phyloP scores from a whole-genome alignment of 2,113 vertebrate species.

The Halcyon senegalensis region DNA sequence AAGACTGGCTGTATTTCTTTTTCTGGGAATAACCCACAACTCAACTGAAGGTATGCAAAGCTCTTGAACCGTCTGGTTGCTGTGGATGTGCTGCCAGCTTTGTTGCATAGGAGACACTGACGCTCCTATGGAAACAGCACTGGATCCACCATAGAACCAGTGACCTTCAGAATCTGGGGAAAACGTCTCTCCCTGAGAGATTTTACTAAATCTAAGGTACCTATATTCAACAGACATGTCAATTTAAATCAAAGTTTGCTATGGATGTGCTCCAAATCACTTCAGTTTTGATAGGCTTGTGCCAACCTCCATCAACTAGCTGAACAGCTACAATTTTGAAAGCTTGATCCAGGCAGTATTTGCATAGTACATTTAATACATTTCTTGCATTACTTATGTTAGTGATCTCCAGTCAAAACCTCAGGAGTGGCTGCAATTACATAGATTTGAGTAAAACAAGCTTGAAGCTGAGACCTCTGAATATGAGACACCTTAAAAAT shows the following conservation, averaged over 20 bases:
- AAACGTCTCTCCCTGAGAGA: background rate
- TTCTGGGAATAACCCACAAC: background rate
- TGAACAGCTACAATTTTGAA: background rate
- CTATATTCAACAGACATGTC: accelerated
- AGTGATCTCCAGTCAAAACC: background rate
- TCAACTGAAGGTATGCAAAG: background rate
- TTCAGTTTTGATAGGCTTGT: background rate
- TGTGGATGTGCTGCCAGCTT: background rate
- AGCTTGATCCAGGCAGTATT: background rate
- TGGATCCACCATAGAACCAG: background rate
- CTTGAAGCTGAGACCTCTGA: background rate
- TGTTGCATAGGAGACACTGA: background rate
- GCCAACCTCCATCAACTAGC: background rate
- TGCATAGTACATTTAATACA: background rate
- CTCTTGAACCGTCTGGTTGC: background rate
- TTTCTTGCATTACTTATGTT: background rate
- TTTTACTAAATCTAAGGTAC: background rate
- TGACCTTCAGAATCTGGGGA: background rate
- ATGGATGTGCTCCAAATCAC: background rate
- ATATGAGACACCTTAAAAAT: background rate
- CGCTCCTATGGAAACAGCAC: accelerated
- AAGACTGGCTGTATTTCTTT: background rate
- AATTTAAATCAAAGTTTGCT: background rate
- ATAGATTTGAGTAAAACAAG: background rate
- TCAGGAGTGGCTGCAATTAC: background rate